These are phyloP conservation scores for Mythimna lalbum DNA, from an alignment of 2,888 invertebrate genomes.

Conservation along the genomic window DNA sequence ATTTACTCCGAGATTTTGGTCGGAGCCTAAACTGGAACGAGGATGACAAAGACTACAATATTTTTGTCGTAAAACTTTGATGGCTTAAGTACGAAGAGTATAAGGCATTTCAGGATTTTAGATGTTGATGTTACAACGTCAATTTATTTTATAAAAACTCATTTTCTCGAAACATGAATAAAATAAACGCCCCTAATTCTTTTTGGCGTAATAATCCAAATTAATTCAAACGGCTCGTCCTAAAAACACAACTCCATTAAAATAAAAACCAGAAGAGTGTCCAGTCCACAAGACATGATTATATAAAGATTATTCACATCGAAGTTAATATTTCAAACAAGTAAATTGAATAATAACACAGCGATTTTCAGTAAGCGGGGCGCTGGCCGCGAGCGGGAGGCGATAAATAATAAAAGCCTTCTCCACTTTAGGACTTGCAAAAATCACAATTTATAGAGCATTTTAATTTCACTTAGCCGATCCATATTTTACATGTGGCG, in stretches of 20 bases:
- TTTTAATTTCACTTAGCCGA: slow-evolving; percentile 91
- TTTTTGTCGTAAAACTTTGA: slow-evolving; percentile 25
- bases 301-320: slow-evolving; percentile 74
- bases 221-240: slow-evolving; percentile 31
- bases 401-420: slow-evolving; percentile 91
- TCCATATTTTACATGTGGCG: slow-evolving; percentile 91
- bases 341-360: slow-evolving; percentile 89
- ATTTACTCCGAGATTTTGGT: slow-evolving; percentile 19
- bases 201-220: slow-evolving; percentile 36
- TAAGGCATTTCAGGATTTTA: slow-evolving; percentile 7
- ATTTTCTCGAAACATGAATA: slow-evolving; percentile 23
- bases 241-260: slow-evolving; percentile 38
- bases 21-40: slow-evolving; percentile 1
- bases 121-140: slow-evolving; percentile 19
- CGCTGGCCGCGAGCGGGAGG: slow-evolving; percentile 83
- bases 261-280: slow-evolving; percentile 52
- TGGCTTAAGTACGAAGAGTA: background rate
- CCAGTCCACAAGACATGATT: slow-evolving; percentile 63
- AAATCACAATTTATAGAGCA: slow-evolving; percentile 91
- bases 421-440: slow-evolving; percentile 91
- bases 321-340: slow-evolving; percentile 85
- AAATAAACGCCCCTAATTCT: slow-evolving; percentile 38
- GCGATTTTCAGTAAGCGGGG: slow-evolving; percentile 86
- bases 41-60: slow-evolving; percentile 21
- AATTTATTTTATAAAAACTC: slow-evolving; percentile 9